Evolutionary conservation across 2,797 vertebrate genomes (phyloP).

Genomic region (Xenopus petersii): DNA sequence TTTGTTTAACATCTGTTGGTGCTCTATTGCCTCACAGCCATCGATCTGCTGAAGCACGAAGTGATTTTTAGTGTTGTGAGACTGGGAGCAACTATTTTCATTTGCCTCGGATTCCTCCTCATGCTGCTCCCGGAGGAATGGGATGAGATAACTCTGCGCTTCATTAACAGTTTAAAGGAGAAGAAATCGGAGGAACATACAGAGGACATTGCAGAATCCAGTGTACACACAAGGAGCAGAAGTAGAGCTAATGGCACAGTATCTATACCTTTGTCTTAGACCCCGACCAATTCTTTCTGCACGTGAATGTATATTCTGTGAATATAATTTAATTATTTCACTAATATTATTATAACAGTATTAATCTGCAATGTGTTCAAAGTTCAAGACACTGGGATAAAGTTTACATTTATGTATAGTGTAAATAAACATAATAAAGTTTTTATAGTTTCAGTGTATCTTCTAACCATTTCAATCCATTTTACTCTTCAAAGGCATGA

Average conservation of each 20-base stretch:
- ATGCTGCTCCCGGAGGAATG: constrained; percentile 95
- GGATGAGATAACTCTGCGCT: constrained; percentile 91
- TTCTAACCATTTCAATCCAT: too few relatives aligned
- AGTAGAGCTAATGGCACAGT: constrained; percentile 88
- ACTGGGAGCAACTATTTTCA: constrained; percentile 92
- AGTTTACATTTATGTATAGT: constrained; percentile 75
- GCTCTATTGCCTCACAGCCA: constrained; percentile 66
- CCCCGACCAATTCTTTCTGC: constrained; percentile 50
- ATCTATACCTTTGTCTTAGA: constrained; percentile 89
- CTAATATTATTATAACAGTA: constrained; percentile 60
- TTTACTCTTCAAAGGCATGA: too few relatives aligned
- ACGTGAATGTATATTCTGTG: constrained; percentile 75
- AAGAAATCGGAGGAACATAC: constrained; percentile 89
- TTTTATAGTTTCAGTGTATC: neutral
- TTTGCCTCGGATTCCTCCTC: constrained; percentile 91
- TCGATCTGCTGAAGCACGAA: constrained; percentile 94
- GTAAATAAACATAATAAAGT: constrained; percentile 68
- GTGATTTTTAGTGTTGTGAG: constrained; percentile 96
- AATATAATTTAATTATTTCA: constrained; percentile 71
- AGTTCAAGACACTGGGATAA: constrained; percentile 53
- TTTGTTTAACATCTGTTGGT: neutral
- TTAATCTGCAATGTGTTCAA: constrained; percentile 60
- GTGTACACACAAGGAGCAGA: constrained; percentile 80
- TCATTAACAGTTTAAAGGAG: constrained; percentile 89
- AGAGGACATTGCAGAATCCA: constrained; percentile 85